phyloP scores from a whole-genome alignment of 1,140 invertebrate species.

The Asbolus verrucosus region DNA sequence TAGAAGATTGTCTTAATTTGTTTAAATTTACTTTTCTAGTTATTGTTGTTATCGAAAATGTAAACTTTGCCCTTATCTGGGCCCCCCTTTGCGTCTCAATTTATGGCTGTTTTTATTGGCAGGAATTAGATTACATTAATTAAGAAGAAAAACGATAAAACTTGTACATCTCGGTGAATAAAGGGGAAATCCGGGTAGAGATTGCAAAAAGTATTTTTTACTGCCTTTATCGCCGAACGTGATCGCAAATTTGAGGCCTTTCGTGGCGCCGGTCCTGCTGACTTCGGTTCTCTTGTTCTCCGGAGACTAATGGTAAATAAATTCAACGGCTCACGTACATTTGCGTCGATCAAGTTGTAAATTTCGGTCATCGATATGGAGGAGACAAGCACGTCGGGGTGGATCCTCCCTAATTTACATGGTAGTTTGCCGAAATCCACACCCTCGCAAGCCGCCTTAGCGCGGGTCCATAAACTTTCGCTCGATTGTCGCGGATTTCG shows the following conservation, averaged over 20 bases:
- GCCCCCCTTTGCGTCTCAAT: too few species aligned
- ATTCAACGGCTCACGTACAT: slow-evolving; percentile 29
- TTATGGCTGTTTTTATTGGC: background rate
- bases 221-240: slow-evolving; percentile 1
- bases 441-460: slow-evolving; percentile 31
- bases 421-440: slow-evolving; percentile 44
- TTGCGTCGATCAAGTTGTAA: slow-evolving; percentile 40
- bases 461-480: slow-evolving; percentile 21
- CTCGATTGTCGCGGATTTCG: slow-evolving; percentile 38
- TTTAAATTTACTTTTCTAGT: too few species aligned
- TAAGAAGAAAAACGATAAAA: slow-evolving; percentile 3
- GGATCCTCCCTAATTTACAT: slow-evolving; percentile 44
- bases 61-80: too few species aligned
- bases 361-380: slow-evolving; percentile 43
- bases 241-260: slow-evolving; percentile 17
- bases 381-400: slow-evolving; percentile 40
- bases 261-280: slow-evolving; percentile 12
- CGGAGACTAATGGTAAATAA: slow-evolving; percentile 30
- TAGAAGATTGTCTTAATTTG: too few species aligned
- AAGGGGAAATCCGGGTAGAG: background rate
- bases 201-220: slow-evolving; percentile 11
- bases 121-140: slow-evolving; percentile 6
- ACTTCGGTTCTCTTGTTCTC: slow-evolving; percentile 16
- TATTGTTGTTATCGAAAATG: too few species aligned
- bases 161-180: background rate